These are phyloP conservation scores for Entomobrya multifasciata DNA, from an alignment of 2,888 invertebrate species.

Conservation along the genomic window DNA sequence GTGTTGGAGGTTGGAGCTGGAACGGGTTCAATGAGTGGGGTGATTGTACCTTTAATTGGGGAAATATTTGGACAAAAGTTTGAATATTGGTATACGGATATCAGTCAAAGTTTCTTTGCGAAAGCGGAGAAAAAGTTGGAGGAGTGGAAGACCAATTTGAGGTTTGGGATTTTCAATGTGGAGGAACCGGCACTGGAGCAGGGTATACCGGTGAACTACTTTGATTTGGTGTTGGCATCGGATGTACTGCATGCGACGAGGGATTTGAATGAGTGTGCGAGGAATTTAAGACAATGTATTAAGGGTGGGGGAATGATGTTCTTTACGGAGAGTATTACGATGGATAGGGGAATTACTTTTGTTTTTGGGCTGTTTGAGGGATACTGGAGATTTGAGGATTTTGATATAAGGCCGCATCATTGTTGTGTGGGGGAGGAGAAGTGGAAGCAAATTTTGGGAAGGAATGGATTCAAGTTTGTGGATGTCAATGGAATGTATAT, in stretches of 20 bases:
- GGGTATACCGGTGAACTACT: slow-evolving; percentile 56
- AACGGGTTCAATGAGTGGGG: slow-evolving; percentile 13
- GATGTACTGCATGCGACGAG: slow-evolving; percentile 65
- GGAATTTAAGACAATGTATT: slow-evolving; percentile 46
- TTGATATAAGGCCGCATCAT: slow-evolving; percentile 39
- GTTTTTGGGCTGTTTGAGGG: slow-evolving; percentile 63
- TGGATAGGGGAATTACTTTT: slow-evolving; percentile 5
- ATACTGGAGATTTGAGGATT: slow-evolving; percentile 59
- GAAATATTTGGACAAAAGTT: not conserved
- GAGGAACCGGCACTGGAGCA: slow-evolving; percentile 60
- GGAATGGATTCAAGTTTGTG: not conserved
- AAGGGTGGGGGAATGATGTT: slow-evolving; percentile 40
- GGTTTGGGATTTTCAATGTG: slow-evolving; percentile 50
- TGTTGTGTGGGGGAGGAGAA: slow-evolving; percentile 13
- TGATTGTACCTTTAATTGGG: not conserved
- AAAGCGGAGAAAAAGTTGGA: slow-evolving; percentile 54
- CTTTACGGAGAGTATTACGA: slow-evolving; percentile 29
- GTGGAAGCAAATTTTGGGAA: not conserved
- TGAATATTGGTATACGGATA: slow-evolving; percentile 64
- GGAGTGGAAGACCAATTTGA: not conserved
- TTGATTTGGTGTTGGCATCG: slow-evolving; percentile 40
- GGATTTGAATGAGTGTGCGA: slow-evolving; percentile 28
- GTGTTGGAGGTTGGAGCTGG: slow-evolving; percentile 47
- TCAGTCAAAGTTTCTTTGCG: slow-evolving; percentile 44
- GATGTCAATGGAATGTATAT: not conserved